A percentile compares a stretch with the other conserved stretches of the same genome.
These are phyloP conservation scores for Diadegma fenestrale DNA, from an alignment of 2,888 invertebrate species.

Conservation along the genomic window DNA sequence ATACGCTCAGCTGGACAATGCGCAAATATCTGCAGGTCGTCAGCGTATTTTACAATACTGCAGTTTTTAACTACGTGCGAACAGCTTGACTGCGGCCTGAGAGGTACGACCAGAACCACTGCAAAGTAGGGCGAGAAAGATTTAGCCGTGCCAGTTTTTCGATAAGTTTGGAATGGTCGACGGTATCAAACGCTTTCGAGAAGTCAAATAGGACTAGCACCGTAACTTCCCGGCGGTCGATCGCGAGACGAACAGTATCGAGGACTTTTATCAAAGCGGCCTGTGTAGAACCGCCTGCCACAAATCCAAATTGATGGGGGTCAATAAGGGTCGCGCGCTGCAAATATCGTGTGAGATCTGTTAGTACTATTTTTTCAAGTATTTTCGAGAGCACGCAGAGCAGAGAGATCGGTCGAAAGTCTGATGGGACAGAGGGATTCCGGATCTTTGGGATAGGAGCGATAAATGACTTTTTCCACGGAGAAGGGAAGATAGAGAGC, in stretches of 20 bases:
- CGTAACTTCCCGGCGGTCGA: slow-evolving; percentile 1
- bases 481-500: not conserved
- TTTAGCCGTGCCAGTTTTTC: not conserved
- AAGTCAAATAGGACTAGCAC: not conserved
- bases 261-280: slow-evolving; percentile 6
- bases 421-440: not conserved
- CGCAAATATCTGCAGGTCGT: slow-evolving; percentile 8
- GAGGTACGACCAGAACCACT: slow-evolving; percentile 8
- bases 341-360: not conserved
- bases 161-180: not conserved
- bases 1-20: not conserved
- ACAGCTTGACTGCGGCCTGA: not conserved
- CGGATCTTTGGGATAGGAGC: slow-evolving; percentile 11
- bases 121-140: not conserved
- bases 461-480: slow-evolving; percentile 29
- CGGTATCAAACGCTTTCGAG: slow-evolving; percentile 16
- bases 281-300: not conserved
- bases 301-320: slow-evolving; percentile 9
- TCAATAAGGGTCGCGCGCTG: not conserved
- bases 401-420: slow-evolving; percentile 18
- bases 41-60: not conserved
- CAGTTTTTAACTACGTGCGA: not conserved
- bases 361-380: not conserved
- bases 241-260: slow-evolving; percentile 7
- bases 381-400: slow-evolving; percentile 16